phyloP scores from a whole-genome alignment of 2,113 vertebrate species.

The Rallus limicola region DNA sequence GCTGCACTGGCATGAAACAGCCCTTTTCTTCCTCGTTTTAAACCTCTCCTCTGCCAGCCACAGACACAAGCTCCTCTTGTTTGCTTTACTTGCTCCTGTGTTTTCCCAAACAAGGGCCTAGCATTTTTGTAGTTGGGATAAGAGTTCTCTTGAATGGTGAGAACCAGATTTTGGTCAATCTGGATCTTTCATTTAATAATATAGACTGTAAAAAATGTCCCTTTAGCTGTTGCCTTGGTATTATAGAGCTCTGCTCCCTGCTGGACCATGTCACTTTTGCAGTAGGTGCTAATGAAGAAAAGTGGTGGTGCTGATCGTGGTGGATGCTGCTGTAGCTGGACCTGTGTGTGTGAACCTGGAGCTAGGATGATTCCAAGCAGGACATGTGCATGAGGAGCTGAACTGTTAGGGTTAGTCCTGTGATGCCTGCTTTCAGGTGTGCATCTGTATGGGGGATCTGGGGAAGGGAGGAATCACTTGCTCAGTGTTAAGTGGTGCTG shows the following conservation, averaged over 20 bases:
- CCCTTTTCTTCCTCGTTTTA: background rate
- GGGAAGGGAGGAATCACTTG: background rate
- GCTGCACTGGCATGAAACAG: background rate
- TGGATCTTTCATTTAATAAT: background rate
- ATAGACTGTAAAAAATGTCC: rapidly evolving
- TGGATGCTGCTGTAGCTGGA: background rate
- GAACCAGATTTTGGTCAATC: background rate
- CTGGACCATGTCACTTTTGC: background rate
- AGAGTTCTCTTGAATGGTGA: background rate
- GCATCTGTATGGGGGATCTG: background rate
- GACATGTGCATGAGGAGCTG: rapidly evolving
- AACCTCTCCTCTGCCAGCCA: background rate
- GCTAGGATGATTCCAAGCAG: background rate
- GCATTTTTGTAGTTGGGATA: background rate
- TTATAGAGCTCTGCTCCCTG: background rate
- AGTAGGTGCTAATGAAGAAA: background rate
- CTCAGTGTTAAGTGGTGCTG: background rate
- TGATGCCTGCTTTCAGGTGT: background rate
- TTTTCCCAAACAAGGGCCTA: background rate
- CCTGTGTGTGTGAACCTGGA: background rate
- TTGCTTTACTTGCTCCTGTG: background rate
- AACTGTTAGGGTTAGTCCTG: background rate
- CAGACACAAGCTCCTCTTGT: background rate
- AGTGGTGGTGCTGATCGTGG: rapidly evolving
- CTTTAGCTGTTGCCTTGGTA: background rate